These are phyloP conservation scores for Todiramphus saurophagus DNA, from an alignment of 2,113 vertebrate genomes.

Conservation along the genomic window DNA sequence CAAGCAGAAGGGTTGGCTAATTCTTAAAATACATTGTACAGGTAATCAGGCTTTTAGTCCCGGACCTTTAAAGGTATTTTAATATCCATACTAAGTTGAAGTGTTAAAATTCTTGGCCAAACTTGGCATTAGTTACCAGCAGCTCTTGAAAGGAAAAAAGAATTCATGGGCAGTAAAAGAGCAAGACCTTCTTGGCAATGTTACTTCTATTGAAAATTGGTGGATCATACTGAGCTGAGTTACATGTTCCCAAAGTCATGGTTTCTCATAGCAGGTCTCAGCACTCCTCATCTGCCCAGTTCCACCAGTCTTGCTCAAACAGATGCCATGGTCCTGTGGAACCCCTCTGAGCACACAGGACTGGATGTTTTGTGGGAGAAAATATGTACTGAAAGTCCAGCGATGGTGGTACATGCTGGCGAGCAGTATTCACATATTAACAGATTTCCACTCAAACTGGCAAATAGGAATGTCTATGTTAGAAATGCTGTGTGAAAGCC, in stretches of 20 bases:
- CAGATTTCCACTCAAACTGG: constrained; percentile 57
- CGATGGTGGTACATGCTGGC: background rate
- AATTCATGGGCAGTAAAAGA: background rate
- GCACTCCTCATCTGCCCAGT: background rate
- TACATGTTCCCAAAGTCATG: background rate
- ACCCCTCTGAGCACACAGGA: background rate
- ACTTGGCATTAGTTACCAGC: background rate
- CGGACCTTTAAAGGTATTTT: background rate
- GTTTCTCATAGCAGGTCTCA: background rate
- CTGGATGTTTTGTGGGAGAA: background rate
- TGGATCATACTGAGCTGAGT: background rate
- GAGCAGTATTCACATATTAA: constrained; percentile 32
- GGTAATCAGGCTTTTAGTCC: background rate
- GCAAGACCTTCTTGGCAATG: background rate
- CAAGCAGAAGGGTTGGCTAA: background rate
- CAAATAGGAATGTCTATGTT: constrained; percentile 46
- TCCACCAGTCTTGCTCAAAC: background rate
- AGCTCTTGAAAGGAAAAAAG: background rate
- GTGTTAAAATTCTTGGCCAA: background rate
- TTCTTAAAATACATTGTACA: background rate
- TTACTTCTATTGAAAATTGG: background rate
- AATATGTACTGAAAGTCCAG: background rate
- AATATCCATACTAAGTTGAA: background rate
- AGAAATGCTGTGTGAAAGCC: constrained; percentile 63
- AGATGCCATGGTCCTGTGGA: background rate